Evolutionary conservation across 2,888 invertebrate species (phyloP).

Genomic region (Nomada goodeniana): DNA sequence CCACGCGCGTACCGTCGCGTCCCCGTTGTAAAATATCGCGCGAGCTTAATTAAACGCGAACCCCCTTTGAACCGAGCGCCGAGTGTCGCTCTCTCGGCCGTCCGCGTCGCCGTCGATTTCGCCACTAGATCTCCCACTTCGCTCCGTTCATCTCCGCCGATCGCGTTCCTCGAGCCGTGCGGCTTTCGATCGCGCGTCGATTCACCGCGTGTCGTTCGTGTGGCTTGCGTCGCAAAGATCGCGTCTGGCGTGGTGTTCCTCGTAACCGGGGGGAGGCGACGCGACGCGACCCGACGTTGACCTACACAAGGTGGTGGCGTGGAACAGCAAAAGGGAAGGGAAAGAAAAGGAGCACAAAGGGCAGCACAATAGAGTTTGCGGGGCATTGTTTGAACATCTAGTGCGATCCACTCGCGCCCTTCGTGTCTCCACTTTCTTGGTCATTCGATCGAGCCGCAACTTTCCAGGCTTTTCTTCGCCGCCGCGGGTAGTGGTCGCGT

Average conservation of each 20-base stretch:
- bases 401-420: constrained; percentile 66
- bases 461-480: constrained; percentile 55
- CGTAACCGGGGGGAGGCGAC: neutral
- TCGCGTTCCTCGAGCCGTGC: neutral
- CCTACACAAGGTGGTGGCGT: constrained; percentile 21
- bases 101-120: neutral
- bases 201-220: neutral
- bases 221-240: neutral
- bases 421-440: constrained; percentile 29
- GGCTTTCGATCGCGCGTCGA: neutral
- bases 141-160: neutral
- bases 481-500: neutral
- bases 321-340: constrained; percentile 21
- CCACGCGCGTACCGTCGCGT: constrained; percentile 33
- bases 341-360: constrained; percentile 52
- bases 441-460: constrained; percentile 58
- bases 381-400: constrained; percentile 68
- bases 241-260: neutral
- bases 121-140: neutral
- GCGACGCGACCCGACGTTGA: constrained; percentile 27
- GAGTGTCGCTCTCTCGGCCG: neutral
- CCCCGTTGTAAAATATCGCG: constrained; percentile 48
- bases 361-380: constrained; percentile 62
- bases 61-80: constrained; percentile 17
- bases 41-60: constrained; percentile 51